Base-by-base conservation (phyloP, 2,888 invertebrate genomes). In the Mythimna impura region DNA sequence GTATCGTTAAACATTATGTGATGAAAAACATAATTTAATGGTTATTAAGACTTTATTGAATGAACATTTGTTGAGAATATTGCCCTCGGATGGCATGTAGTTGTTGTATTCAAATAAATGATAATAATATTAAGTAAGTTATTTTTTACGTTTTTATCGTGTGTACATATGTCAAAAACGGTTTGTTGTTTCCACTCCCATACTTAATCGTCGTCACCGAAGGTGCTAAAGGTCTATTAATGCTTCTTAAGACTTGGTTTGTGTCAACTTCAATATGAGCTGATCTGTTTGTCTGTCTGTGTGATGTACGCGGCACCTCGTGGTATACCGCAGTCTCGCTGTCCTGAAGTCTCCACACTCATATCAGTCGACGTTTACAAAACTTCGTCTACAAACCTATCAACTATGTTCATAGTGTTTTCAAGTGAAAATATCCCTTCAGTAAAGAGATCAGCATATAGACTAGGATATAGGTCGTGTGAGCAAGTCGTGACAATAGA, bases 51-150 rank as follows among this genome's bases (percentile, higher is more conserved):
- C 95, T 95, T 95, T 95, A 95, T 94, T 94, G 92, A 93, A 93
- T 92, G 94, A 91, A 94, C 91, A 94, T 95, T 95, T 96, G 96
- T 96, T 96, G 94, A 94, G 88, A 93, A 95, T 95, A 94, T 94
- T 94, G 93, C 94, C 95, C 95, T 94, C 93, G 86, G 83, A 91
- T 93, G 89, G 95, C 95, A 93, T 92, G 94, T 96, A 96, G 95
- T 96, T 96, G 96, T 96, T 96, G 95, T 95, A 96, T 94, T 95
- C 96, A 93, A 95, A 96, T 94, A 92, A 93, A 93, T 91, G 95
- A 95, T 96, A 95, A 96, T 96, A 95, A 96, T 96, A 95, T 94
- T 95, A 96, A 95, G 95, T 96, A 96, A 96, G 96, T 96, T 96
- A 96, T 96, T 96, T 96, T 96, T 96, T 96, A 96, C 96, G 95